Base-by-base conservation (phyloP, 1,140 invertebrate species). In the Sinella curviseta region DNA sequence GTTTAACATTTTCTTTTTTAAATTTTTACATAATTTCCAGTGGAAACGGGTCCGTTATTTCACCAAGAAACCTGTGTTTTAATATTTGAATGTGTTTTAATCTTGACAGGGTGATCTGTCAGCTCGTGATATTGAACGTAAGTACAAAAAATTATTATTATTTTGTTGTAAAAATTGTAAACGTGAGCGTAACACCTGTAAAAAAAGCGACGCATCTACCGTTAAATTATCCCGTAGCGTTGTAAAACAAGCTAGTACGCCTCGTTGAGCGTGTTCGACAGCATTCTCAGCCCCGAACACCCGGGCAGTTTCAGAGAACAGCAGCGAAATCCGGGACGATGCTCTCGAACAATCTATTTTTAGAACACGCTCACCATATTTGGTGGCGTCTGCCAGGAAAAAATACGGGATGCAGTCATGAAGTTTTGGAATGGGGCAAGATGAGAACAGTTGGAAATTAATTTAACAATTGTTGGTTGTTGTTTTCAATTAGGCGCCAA, bases 401-500 rank as follows among this genome's bases (percentile, higher is more conserved):
- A n/a, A n/a, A n/a, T n/a, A n/a, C n/a, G n/a, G n/a, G n/a, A n/a
- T n/a, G n/a, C n/a, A n/a, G n/a, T n/a, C n/a, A n/a, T n/a, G n/a
- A n/a, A n/a, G n/a, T n/a, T n/a, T n/a, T n/a, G n/a, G 55, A 57
- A 30, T 55, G 24, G 30, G 30, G 31, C 57, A n/a, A 30, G 36
- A 14, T 1, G 14, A 76, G 33, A 26, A 24, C 26, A 24, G 31
- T 14, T 39, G n/a, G 39, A 17, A 35, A 31, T 57, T 70, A 73
- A 34, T 36, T 31, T 54, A 75, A 28, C 75, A 35, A 60, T 55
- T n/a, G 24, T 34, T 30, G 30, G 20, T 20, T 75, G 35, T n/a
- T n/a, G n/a, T n/a, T 24, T 60, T 24, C 84, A 85, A 84, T 48
- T 86, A 95, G 94, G 90, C 88, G 93, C 92, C 79, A 91, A 93